Evolutionary conservation across 2,888 invertebrate species (phyloP), one percentile per base, ranked within the genome.

Genomic region (Portevinia maculata): DNA sequence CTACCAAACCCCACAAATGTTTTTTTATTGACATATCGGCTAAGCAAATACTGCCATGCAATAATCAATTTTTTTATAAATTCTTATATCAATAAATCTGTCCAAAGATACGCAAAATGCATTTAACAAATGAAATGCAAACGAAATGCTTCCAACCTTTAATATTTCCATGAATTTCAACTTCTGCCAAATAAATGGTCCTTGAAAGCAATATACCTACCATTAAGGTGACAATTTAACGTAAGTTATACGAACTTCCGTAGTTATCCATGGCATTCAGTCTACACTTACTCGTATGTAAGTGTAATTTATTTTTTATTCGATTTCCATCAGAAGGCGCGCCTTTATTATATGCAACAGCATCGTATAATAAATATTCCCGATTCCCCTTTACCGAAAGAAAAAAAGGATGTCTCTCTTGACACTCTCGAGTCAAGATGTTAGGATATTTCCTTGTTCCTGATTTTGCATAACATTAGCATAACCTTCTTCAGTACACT

Each of bases 401-500:
- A 24, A 21, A 41, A 50, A 53, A 60, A 46, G 41, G 44, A 44
- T 37, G 52, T 34, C 28, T 60, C 62, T 75, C 79, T 79, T 79
- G 79, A 79, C 79, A 52, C 60, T 46, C 50, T 13, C 39, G 41
- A 74, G 79, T 79, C 79, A 79, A 79, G 79, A 79, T 57, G 41
- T 57, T 59, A 34, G 46, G 28, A 79, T 60, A 21, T 3, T 64
- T 71, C 24, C 52, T 46, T 30, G 34, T 13, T 46, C 24, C n/a
- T 15, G 41, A 62, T 74, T 79, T 67, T 69, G 74, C 53, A 79
- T 79, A 69, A 59, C 53, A 79, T 79, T 79, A 79, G 59, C 79
- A 79, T 79, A 69, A 73, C 62, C 39, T 70, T 55, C 48, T 57
- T 69, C 50, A 48, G 39, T 59, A 60, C 46, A 60, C 65, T 73